Base-by-base conservation (phyloP, 2,113 vertebrate genomes). In the Geococcyx californianus region DNA sequence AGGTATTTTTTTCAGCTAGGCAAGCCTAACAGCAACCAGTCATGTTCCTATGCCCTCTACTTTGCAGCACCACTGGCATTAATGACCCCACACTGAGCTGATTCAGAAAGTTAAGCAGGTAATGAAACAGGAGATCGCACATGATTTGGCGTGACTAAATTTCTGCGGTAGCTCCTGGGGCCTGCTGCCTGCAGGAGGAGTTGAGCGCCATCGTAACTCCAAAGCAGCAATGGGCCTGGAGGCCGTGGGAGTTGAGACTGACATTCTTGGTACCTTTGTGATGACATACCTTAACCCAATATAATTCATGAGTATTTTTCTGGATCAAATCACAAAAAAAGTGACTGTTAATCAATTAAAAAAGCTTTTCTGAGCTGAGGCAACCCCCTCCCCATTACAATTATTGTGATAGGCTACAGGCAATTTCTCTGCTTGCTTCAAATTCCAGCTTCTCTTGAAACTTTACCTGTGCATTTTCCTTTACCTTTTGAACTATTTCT, bases 1-100 rank as follows among this genome's bases (percentile, higher is more conserved):
- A 99, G 98, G 99, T 99, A 97, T 80, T 68, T 60, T n/a, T 81
- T 93, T 49, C 24, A 56, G 31, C 68, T 81, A 40, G 54, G 26
- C 69, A 44, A 94, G 26, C 45, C 44, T 75, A 91, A 52, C 10
- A 51, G 51, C 29, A 75, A 7, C 59, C 19, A 66, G 36, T 56
- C 51, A 58, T 88, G 6, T 73, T 92, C 19, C 24, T 70, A 11
- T 10, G 16, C 49, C 23, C 7, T 33, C 13, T 88, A 1, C 45
- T 92, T 90, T 84, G 59, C 51, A 64, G 64, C 42, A 63, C 1
- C 10, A 7, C 29, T 67, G 60, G 29, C 55, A 33, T 77, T 86
- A 67, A 47, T 77, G 79, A 70, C 47, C 31, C 67, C 60, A 77
- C 45, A 55, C 47, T 40, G 79, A 84, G 18, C 47, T 86, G 60